Evolutionary conservation across 2,797 vertebrate genomes (phyloP), one percentile per base, ranked within the genome.

Genomic region (Nothura maculosa): DNA sequence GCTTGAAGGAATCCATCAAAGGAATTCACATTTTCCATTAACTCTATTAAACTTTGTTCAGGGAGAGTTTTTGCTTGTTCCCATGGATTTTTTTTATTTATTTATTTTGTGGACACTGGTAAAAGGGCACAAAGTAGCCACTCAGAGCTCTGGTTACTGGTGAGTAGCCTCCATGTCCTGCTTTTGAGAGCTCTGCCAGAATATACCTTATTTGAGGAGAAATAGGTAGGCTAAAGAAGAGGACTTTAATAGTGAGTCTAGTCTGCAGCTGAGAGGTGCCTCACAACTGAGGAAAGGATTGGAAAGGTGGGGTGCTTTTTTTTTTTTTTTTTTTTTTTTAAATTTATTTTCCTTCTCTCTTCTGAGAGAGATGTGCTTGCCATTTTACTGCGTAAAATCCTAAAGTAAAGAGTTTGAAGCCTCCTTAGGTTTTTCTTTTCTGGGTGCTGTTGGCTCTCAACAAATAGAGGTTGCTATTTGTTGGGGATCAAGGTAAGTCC

Each of bases 401-500:
- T 47, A 2, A 67, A 48, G 19, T 40, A 28, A 20, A 87, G 58
- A 58, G 34, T 79, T 87, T 60, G 80, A 60, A 30, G 64, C 10
- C 54, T 58, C 4, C 4, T 36, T 81, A n/a, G 18, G 8, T 4
- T 69, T 79, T 67, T 4, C 66, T 93, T 74, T 79, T 67, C 15
- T 76, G 79, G 22, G 85, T 87, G 81, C 38, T 72, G 1, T 63
- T 94, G 34, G 42, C 50, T 87, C 38, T 87, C n/a, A n/a, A n/a
- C n/a, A n/a, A n/a, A n/a, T 30, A 55, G 75, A 78, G 36, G 12
- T 74, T 83, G 45, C 34, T 20, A 0, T 52, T 12, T 89, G 30
- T 52, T 83, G 69, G 32, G 54, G 20, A 63, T 79, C 3, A 43
- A 87, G 93, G 92, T 94, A 96, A 89, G 86, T 90, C 66, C 12